Conservation (phyloP, 2,888 invertebrate genomes). For the Eudasyphora cyanicolor region DNA sequence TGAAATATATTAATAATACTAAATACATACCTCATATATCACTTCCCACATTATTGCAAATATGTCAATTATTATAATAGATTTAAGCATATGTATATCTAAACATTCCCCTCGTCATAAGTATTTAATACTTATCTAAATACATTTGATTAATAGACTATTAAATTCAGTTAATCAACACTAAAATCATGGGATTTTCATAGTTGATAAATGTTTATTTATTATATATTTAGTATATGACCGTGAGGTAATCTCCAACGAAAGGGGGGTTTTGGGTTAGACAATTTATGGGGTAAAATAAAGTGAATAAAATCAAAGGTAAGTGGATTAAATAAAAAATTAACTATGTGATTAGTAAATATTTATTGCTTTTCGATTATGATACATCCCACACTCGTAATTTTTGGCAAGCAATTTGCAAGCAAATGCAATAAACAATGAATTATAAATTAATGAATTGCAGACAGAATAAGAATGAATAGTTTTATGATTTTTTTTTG, state of each 20-base stretch:
- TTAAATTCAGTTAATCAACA: conserved; percentile 21
- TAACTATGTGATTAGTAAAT: conserved; percentile 12
- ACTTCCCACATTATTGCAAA: too few species aligned
- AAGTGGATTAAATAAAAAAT: conserved; percentile 23
- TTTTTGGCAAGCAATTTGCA: background rate
- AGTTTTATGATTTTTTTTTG: too few species aligned
- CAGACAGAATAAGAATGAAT: background rate
- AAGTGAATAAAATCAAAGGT: conserved; percentile 3
- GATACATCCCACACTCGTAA: background rate
- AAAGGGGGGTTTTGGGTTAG: too few species aligned
- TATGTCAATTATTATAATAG: too few species aligned
- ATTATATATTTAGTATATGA: conserved; percentile 1
- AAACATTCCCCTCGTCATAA: too few species aligned
- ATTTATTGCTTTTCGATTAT: conserved; percentile 1
- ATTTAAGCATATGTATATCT: too few species aligned
- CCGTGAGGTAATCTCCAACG: too few species aligned
- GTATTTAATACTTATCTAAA: background rate
- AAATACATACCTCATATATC: too few species aligned
- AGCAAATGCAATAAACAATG: background rate
- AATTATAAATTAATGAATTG: background rate
- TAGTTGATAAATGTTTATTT: conserved; percentile 12
- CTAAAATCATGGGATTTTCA: background rate
- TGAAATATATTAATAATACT: too few species aligned
- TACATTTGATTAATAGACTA: conserved; percentile 2
- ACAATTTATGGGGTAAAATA: background rate